Conservation (phyloP, 2,797 vertebrate species). For the Peromyscus melanophrys region DNA sequence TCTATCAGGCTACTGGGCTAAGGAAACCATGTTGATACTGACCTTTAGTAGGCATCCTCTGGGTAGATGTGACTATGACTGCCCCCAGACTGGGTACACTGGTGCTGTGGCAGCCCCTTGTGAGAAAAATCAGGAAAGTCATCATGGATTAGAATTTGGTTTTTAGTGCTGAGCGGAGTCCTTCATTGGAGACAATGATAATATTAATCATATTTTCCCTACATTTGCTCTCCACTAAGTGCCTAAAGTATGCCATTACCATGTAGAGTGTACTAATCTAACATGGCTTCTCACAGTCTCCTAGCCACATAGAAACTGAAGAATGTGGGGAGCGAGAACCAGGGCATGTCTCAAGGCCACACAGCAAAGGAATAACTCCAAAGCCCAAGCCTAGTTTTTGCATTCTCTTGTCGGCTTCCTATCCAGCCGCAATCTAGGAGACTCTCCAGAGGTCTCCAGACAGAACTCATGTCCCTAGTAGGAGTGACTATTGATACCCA, state of each 20-base stretch:
- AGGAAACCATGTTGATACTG: background rate
- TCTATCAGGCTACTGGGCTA: background rate
- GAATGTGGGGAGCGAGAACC: rapidly evolving
- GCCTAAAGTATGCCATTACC: rapidly evolving
- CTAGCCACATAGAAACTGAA: no score
- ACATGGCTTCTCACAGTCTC: rapidly evolving
- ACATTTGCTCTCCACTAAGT: background rate
- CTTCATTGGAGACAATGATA: background rate
- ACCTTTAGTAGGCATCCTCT: background rate
- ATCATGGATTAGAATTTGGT: background rate
- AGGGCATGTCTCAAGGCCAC: background rate
- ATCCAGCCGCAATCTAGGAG: background rate
- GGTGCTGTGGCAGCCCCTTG: no score
- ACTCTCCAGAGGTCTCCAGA: background rate
- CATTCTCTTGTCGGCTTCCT: no score
- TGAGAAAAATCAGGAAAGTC: background rate
- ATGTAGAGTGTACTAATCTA: background rate
- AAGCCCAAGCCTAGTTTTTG: background rate
- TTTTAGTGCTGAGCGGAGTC: rapidly evolving
- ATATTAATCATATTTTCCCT: rapidly evolving
- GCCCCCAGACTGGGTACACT: rapidly evolving
- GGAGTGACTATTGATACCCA: rapidly evolving
- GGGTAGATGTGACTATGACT: background rate
- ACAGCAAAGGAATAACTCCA: background rate
- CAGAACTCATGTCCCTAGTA: background rate